Base-by-base conservation (phyloP, 1,140 invertebrate genomes). In the Cotesia glomerata region DNA sequence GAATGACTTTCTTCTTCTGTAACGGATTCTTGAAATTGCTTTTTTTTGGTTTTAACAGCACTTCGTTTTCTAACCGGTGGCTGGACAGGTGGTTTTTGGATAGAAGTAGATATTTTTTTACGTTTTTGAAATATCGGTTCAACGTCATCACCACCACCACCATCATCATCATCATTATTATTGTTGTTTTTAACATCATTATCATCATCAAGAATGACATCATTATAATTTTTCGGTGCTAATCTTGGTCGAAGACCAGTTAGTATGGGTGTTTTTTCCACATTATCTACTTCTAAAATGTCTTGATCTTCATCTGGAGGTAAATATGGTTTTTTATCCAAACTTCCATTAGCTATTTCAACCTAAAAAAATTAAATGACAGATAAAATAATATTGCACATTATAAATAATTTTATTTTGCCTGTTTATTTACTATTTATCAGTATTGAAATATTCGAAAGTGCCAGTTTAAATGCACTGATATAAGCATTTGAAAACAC, bases 311-410 rank as follows among this genome's bases (percentile, higher is more conserved):
- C 39, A 65, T 49, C 34, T 11, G 39, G 49, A n/a, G 13, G n/a
- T 5, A 69, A 4, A 5, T 45, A 45, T 36, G 34, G 67, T 58
- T 36, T 9, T 52, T 67, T 67, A 59, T 69, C 67, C 67, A 59
- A 39, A 11, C 52, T 69, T 39, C 67, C 67, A 54, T 67, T 69
- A 14, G 52, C 54, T 36, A 16, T 69, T 16, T 54, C 67, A 7
- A 69, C 54, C 67, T 69, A 69, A 5, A 59, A 69, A 59, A 69
- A 35, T 18, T 1, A 51, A 4, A 54, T 36, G 35, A 35, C 52
- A 67, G 49, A 67, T 34, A 8, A 34, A 49, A 18, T 18, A 16
- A 58, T 26, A 7, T 45, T 11, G 11, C 36, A 39, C 39, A 11
- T 45, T 45, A 8, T 7, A 45, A 45, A 45, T 45, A 45, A 45